Base-by-base conservation (phyloP, 2,113 vertebrate genomes). In the Aegithalos caudatus region DNA sequence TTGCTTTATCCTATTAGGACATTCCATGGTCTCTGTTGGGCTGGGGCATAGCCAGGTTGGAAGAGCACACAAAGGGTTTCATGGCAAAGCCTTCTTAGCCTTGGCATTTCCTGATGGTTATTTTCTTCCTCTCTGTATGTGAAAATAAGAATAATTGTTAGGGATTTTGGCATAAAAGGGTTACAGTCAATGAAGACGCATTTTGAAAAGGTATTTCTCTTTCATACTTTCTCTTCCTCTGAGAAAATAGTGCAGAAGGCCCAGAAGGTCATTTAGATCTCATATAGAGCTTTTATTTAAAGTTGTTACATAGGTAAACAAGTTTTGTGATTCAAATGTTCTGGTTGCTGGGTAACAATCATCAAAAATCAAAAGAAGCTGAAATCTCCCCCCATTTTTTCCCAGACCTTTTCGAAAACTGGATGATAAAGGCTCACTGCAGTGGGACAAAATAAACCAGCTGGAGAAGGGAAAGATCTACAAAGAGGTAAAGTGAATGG, bases 381-480 rank as follows among this genome's bases (percentile, higher is more conserved):
- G 47, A 81, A 9, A 11, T 95, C 42, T 79, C 8, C n/a, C 42
- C 3, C 2, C 0, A 9, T 56, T 72, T 33, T 28, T 31, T 85
- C 51, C 45, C 81, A 98, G 98, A 95, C 98, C 98, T 91, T 98
- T 98, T 94, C 64, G 98, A 86, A 98, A 98, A 97, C 96, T 98
- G 27, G 98, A 98, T 76, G 98, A 98, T 72, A 97, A 94, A 38
- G 98, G 98, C 20, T 97, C 97, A 3, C 96, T 98, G 40, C 98
- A 98, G 61, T 98, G 98, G 98, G 98, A 98, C 92, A 98, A 98
- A 45, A 98, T 98, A 95, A 98, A 95, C 65, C 96, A 97, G 48
- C 91, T 98, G 94, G 98, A 98, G 82, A 98, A 98, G 79, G 98
- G 98, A 60, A 98, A 98, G 95, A 98, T 98, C 94, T 98, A 98